Evolutionary conservation across 2,113 vertebrate species (phyloP), one percentile per base, ranked within the genome.

Genomic region (Eidolon helvum): DNA sequence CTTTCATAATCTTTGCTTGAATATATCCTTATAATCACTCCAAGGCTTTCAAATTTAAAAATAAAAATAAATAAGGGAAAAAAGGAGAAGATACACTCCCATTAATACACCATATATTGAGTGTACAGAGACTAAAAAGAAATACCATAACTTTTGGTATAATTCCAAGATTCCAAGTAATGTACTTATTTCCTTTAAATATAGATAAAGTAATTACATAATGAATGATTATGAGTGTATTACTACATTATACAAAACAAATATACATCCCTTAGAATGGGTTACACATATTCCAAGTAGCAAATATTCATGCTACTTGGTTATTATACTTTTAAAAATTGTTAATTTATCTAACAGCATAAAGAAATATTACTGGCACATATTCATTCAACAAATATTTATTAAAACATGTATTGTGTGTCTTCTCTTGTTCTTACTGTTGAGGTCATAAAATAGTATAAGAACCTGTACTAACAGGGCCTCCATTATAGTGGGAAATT

Each of bases 111-210:
- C n/a, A 14, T 33, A n/a, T 2, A 43, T 4, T 87, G 30, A 78
- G 28, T 85, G 48, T 74, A 72, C 40, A 28, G 30, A 91, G 95
- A 95, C 35, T 50, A 90, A 86, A 72, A 40, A 68, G 26, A 95
- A 74, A 90, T 10, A 91, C 33, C 4, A 19, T 45, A 80, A 78
- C 48, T 87, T 92, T 78, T 48, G 38, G 7, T 65, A 15, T 69
- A 88, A 83, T 87, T 65, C 26, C 45, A 93, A 68, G 22, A 95
- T 84, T 82, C 15, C 28, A 93, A 71, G 33, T 85, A 82, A 87
- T 82, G 7, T 30, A 80, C 82, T 93, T 96, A 95, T 68, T 95
- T 26, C 18, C 22, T 94, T 93, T 68, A 95, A 95, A 85, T 71
- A 82, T 4, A 87, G 30, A 78, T 78, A 40, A 53, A 45, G 83